Evolutionary conservation across 2,113 vertebrate species (phyloP), one percentile per base, ranked within the genome.

Genomic region (Morone chrysops): DNA sequence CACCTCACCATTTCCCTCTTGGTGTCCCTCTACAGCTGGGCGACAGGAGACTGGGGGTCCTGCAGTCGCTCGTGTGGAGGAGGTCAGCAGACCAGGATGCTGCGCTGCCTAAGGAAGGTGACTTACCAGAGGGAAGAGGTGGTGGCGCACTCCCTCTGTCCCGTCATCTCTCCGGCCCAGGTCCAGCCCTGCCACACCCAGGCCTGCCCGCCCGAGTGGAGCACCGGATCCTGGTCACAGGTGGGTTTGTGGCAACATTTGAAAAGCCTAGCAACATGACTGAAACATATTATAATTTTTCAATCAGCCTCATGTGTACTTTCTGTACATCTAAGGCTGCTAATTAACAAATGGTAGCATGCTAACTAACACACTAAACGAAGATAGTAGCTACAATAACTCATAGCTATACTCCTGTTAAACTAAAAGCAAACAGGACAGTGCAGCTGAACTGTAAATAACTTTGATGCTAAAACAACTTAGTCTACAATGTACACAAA

Each of bases 161-260:
- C 98, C 0, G 94, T 96, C 77, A 95, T 95, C 78, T 95, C 97
- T 0, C 98, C 97, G 0, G 89, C 96, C 0, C 97, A 97, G 75
- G 68, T 96, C 51, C 97, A 97, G 88, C 83, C 92, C 61, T 99
- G 98, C 92, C 96, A 96, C 50, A 93, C 86, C 45, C 96, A 97
- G 14, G 90, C 95, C 83, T 99, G 98, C 67, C 98, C 96, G 0
- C 97, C 97, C 0, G 94, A 96, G 74, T 99, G 98, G 98, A 97
- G 92, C 90, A 91, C 89, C 0, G 96, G 96, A 4, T 92, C 94
- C 0, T 99, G 98, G 98, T 96, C 97, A 57, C 97, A 97, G 98
- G 98, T 99, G 94, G 92, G 93, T 82, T 61, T 18, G 6, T 31
- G 20, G 20, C n/a, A 38, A 41, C 38, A 8, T 47, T n/a, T 20